Percentiles rank a stretch among this genome's conserved stretches.
These are phyloP conservation scores for Lophura nycthemera DNA, from an alignment of 2,113 vertebrate species.

Conservation along the genomic window DNA sequence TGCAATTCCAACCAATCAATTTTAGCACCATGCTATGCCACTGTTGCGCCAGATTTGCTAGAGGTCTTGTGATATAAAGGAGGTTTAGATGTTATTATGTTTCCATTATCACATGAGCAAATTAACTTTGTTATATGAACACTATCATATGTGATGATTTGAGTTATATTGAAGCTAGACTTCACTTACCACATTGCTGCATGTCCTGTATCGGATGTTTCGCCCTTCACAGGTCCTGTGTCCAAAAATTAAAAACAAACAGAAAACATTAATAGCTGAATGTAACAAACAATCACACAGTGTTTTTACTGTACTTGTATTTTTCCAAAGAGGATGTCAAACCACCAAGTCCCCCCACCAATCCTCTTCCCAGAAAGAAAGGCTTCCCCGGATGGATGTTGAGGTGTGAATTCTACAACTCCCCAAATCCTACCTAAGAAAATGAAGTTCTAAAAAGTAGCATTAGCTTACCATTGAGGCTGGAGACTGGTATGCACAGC, in stretches of 20 bases:
- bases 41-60: neutral
- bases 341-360: neutral
- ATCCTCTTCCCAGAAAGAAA: neutral
- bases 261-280: neutral
- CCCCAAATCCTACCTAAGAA: neutral
- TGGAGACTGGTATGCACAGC: neutral
- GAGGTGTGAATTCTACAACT: neutral
- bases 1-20: neutral
- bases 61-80: neutral
- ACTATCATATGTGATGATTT: neutral
- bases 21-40: neutral
- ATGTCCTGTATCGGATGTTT: conserved; percentile 96
- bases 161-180: neutral
- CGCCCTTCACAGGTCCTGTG: conserved; percentile 92
- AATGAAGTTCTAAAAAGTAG: neutral
- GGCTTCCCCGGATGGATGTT: rapidly evolving
- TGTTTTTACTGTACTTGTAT: neutral
- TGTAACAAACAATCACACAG: neutral
- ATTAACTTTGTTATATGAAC: neutral
- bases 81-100: neutral
- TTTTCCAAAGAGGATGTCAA: neutral
- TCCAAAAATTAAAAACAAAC: conserved; percentile 62
- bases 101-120: neutral
- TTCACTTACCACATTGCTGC: conserved; percentile 95
- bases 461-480: neutral